phyloP scores from a whole-genome alignment of 2,797 vertebrate species.

The Myotis myotis region DNA sequence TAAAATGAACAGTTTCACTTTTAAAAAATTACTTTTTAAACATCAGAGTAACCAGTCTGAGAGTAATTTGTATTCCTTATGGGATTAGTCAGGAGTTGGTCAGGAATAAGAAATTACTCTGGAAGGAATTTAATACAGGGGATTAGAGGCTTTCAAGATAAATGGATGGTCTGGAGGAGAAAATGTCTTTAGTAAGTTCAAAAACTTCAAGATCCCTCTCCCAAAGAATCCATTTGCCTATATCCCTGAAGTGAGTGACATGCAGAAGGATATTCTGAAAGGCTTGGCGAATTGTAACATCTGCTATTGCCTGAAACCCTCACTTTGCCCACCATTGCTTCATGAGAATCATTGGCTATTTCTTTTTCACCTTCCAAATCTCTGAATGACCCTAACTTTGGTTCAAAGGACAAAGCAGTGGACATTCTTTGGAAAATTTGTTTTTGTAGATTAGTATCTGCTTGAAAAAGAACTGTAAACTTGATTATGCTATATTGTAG shows the following conservation, averaged over 20 bases:
- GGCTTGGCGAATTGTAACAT: neutral
- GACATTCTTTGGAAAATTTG: neutral
- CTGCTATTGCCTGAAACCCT: conserved; percentile 7
- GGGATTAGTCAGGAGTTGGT: conserved; percentile 26
- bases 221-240: neutral
- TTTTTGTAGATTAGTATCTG: neutral
- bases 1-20: conserved; percentile 29
- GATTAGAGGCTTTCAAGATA: conserved; percentile 39
- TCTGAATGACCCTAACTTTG: neutral
- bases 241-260: neutral
- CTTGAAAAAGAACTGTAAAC: conserved; percentile 43
- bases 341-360: neutral
- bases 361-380: neutral
- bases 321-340: neutral
- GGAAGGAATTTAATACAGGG: neutral
- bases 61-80: conserved; percentile 41
- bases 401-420: conserved; percentile 3
- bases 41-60: neutral
- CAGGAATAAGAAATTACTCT: neutral
- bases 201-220: neutral
- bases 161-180: neutral
- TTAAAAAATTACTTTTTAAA: conserved; percentile 10
- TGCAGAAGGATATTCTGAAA: neutral
- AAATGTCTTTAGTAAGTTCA: conserved; percentile 13
- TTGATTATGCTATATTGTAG: neutral